Evolutionary conservation across 2,113 vertebrate genomes (phyloP).

Genomic region (Heterochromis multidens): DNA sequence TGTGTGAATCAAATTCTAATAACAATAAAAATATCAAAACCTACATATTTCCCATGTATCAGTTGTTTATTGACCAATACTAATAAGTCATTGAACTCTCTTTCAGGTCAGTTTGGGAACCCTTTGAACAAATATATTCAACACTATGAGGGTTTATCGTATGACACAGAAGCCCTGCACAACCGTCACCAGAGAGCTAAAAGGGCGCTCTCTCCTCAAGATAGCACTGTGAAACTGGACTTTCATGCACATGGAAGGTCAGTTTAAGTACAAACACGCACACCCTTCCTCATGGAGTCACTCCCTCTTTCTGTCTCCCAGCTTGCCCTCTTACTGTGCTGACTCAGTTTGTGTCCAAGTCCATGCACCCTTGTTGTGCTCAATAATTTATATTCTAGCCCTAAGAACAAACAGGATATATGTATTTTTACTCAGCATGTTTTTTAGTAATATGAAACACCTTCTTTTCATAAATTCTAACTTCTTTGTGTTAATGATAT

Average conservation of each 20-base stretch:
- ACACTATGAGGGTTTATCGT: constrained; percentile 95
- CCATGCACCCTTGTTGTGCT: neutral
- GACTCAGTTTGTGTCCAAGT: neutral
- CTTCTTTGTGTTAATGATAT: neutral
- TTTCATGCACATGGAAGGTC: constrained; percentile 95
- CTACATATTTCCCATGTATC: neutral
- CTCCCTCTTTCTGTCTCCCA: neutral
- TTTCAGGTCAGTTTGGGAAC: constrained; percentile 88
- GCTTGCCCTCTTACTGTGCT: neutral
- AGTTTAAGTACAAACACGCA: constrained; percentile 52
- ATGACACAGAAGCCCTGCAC: constrained; percentile 87
- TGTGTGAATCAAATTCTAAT: neutral
- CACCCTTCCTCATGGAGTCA: neutral
- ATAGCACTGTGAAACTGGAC: constrained; percentile 85
- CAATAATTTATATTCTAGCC: neutral
- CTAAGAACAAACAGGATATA: neutral
- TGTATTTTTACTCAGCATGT: neutral
- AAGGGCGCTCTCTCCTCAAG: constrained; percentile 86
- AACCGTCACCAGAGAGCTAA: constrained; percentile 96
- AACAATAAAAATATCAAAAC: neutral
- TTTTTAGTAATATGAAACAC: neutral
- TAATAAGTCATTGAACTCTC: neutral
- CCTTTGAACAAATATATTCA: constrained; percentile 89
- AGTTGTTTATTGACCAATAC: neutral
- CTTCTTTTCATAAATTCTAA: neutral